Evolutionary conservation across 2,888 invertebrate species (phyloP).

Genomic region (Protonemura montana): DNA sequence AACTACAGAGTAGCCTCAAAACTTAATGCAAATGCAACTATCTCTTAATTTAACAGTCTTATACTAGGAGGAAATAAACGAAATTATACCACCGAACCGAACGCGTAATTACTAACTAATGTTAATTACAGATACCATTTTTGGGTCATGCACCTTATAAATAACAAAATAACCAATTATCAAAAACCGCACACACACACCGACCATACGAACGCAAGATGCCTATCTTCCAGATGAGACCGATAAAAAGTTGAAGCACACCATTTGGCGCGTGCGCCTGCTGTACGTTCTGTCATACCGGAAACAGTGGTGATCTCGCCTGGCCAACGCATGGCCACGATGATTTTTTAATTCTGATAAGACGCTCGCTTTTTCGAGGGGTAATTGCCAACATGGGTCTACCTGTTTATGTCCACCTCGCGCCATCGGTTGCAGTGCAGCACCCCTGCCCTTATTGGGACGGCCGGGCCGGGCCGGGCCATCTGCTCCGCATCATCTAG

Average conservation of each 20-base stretch:
- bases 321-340: not conserved
- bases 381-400: not conserved
- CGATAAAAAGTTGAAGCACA: not conserved
- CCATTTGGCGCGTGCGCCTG: not conserved
- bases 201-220: not conserved
- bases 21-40: not conserved
- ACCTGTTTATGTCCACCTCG: not conserved
- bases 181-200: not conserved
- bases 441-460: too few relatives aligned
- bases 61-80: not conserved
- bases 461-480: not conserved
- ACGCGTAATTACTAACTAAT: not conserved
- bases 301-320: not conserved
- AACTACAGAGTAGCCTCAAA: not conserved
- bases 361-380: not conserved
- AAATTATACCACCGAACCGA: not conserved
- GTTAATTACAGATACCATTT: not conserved
- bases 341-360: not conserved
- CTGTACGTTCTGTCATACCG: not conserved
- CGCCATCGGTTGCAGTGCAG: not conserved
- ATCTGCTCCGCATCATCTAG: not conserved
- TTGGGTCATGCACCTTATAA: slow-evolving; percentile 12
- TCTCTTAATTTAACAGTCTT: not conserved
- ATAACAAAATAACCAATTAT: slow-evolving; percentile 12
- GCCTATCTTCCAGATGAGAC: not conserved